phyloP scores from a whole-genome alignment of 2,797 vertebrate genomes.

The Centroberyx gerrardi region DNA sequence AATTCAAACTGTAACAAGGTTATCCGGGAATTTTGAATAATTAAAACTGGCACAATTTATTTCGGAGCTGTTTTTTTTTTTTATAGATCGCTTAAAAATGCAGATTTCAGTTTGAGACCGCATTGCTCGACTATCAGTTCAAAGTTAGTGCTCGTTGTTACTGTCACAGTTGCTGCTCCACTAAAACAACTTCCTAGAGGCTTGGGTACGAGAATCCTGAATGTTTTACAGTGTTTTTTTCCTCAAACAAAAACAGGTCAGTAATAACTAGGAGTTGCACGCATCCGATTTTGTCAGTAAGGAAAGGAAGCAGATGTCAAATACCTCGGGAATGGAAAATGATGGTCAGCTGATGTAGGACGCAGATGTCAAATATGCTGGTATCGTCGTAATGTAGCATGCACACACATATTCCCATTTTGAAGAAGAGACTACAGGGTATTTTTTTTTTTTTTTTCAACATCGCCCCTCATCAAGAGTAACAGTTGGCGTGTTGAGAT shows the following conservation, averaged over 20 bases:
- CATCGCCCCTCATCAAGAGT: not conserved
- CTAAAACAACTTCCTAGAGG: not conserved
- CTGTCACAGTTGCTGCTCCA: no score
- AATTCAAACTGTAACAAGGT: not conserved
- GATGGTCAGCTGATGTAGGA: not conserved
- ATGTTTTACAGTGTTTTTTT: not conserved
- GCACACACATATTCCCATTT: no score
- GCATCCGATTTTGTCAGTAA: not conserved
- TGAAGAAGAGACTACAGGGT: no score
- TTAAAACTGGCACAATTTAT: no score
- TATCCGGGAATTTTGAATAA: no score
- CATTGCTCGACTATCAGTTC: not conserved
- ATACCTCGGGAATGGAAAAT: conserved; percentile 1
- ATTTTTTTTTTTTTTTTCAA: not conserved
- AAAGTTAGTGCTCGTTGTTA: no score
- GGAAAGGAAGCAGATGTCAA: not conserved
- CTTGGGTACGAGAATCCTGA: not conserved
- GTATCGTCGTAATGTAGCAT: not conserved
- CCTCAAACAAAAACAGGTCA: not conserved
- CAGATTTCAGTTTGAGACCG: not conserved
- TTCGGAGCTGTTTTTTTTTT: no score
- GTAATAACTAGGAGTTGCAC: not conserved
- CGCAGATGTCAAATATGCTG: conserved; percentile 1
- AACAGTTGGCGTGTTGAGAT: conserved; percentile 9
- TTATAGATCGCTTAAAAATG: not conserved